Conservation (phyloP, 2,888 invertebrate genomes). For the Lacanobia oleracea region DNA sequence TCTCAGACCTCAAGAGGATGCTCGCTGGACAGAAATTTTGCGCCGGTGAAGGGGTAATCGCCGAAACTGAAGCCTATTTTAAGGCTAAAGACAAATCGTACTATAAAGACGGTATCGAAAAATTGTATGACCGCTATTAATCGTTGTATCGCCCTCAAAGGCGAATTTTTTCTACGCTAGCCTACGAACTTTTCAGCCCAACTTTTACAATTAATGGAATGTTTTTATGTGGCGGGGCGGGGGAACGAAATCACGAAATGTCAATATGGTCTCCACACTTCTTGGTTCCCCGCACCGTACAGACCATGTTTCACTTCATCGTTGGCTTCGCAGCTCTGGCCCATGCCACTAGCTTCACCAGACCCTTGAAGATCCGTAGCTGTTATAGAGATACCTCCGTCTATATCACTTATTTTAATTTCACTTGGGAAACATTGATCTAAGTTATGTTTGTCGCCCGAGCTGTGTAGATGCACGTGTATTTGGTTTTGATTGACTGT, state of each 20-base stretch:
- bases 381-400: constrained; percentile 90
- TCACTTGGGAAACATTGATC: constrained; percentile 92
- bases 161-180: too few relatives aligned
- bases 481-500: constrained; percentile 97
- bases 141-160: too few relatives aligned
- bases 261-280: constrained; percentile 96
- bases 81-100: too few relatives aligned
- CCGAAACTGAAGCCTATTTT: too few relatives aligned
- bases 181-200: too few relatives aligned
- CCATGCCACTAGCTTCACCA: constrained; percentile 85
- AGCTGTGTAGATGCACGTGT: constrained; percentile 94
- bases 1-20: too few relatives aligned
- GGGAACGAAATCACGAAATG: constrained; percentile 65
- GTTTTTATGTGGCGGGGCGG: constrained; percentile 68
- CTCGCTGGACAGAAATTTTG: too few relatives aligned
- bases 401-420: constrained; percentile 91
- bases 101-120: too few relatives aligned
- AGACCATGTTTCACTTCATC: constrained; percentile 89
- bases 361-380: constrained; percentile 85
- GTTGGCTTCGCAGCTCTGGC: constrained; percentile 88
- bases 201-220: constrained; percentile 81
- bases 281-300: constrained; percentile 82
- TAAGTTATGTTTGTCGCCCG: constrained; percentile 91
- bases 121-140: too few relatives aligned
- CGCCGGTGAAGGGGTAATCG: too few relatives aligned